phyloP scores from a whole-genome alignment of 2,888 invertebrate species.

The Drosophila lacicola region DNA sequence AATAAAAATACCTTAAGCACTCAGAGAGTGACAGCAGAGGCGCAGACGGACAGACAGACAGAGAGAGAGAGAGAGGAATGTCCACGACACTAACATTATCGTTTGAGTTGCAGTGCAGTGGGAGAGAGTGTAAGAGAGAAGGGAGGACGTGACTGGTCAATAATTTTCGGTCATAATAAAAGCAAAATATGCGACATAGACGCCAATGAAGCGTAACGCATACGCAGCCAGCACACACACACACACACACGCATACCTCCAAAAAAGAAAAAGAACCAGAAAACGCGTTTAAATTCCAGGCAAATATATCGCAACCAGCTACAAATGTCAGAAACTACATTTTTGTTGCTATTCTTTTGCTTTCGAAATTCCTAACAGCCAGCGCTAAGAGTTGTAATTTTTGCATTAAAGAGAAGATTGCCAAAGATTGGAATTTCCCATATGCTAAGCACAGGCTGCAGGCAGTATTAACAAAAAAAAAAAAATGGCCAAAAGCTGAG shows the following conservation, averaged over 20 bases:
- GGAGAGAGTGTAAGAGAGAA: background rate
- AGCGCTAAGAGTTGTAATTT: conserved; percentile 13
- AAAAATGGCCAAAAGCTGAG: conserved; percentile 24
- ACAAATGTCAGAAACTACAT: conserved; percentile 22
- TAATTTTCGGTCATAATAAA: conserved; percentile 72
- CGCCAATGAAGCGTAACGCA: conserved; percentile 73
- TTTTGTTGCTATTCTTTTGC: conserved; percentile 11
- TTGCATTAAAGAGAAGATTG: conserved; percentile 29
- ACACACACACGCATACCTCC: conserved; percentile 1
- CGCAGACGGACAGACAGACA: background rate
- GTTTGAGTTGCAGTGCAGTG: conserved; percentile 11
- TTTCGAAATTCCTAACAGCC: conserved; percentile 10
- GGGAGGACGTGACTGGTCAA: conserved; percentile 59
- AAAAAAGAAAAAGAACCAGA: conserved; percentile 1
- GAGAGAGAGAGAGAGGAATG: conserved; percentile 30
- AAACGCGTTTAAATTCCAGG: conserved; percentile 51
- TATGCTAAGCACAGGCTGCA: conserved; percentile 39
- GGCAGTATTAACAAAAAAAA: conserved; percentile 11
- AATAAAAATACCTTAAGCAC: conserved; percentile 69
- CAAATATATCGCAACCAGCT: conserved; percentile 16
- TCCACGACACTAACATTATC: conserved; percentile 63
- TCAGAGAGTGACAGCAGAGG: conserved; percentile 18
- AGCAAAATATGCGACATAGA: conserved; percentile 66
- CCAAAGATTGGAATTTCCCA: conserved; percentile 58
- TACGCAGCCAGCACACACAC: conserved; percentile 32